Percentiles rank a stretch among this genome's conserved stretches.
Evolutionary conservation across 2,113 vertebrate genomes (phyloP).

Genomic region (Datnioides undecimradiatus): DNA sequence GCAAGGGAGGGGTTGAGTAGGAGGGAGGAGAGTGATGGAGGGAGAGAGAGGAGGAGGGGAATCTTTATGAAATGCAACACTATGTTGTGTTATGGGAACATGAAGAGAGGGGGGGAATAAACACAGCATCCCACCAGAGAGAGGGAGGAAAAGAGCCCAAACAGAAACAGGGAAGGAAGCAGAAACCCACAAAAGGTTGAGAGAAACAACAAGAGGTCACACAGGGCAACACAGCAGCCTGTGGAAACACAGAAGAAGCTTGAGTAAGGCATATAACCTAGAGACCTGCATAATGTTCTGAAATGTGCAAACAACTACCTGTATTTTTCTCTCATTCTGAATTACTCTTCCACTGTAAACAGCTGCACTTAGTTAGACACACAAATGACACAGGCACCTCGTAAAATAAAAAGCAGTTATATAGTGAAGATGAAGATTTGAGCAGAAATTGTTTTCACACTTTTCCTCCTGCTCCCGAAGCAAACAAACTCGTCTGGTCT

Average conservation of each 20-base stretch:
- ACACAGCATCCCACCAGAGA: background rate
- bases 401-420: background rate
- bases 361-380: background rate
- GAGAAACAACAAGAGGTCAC: background rate
- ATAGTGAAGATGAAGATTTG: too few relatives aligned
- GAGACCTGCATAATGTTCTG: too few relatives aligned
- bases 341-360: background rate
- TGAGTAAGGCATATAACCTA: too few relatives aligned
- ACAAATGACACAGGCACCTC: too few relatives aligned
- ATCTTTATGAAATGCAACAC: slow-evolving; percentile 24
- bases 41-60: slow-evolving; percentile 1
- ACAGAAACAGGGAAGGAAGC: background rate
- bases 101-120: background rate
- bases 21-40: background rate
- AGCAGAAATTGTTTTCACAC: too few relatives aligned
- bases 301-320: too few relatives aligned
- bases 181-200: slow-evolving; percentile 6
- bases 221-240: background rate
- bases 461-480: too few relatives aligned
- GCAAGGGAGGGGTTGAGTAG: too few relatives aligned
- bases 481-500: too few relatives aligned
- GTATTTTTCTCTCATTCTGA: background rate
- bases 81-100: background rate
- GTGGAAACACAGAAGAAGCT: background rate
- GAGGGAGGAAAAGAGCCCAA: background rate